Conservation (phyloP, 2,113 vertebrate species). For the Falco punctatus region DNA sequence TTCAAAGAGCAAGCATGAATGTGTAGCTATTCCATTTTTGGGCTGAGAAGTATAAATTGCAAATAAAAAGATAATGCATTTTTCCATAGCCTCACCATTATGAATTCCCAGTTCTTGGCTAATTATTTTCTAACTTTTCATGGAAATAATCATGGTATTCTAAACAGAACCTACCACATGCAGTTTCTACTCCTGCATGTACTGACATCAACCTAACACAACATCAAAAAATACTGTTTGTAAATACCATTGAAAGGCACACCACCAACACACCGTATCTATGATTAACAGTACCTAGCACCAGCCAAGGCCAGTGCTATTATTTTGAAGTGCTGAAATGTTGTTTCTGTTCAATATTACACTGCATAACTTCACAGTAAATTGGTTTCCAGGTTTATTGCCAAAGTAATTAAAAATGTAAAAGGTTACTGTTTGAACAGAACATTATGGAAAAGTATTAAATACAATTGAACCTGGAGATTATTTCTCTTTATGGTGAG, state of each 20-base stretch:
- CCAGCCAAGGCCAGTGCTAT: neutral
- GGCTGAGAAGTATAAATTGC: neutral
- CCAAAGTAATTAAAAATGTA: slow-evolving; percentile 53
- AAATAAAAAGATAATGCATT: neutral
- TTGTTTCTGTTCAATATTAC: slow-evolving; percentile 26
- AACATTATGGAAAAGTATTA: slow-evolving; percentile 17
- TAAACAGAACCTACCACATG: neutral
- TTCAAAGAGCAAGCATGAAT: neutral
- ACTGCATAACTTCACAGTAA: slow-evolving; percentile 13
- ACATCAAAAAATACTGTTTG: neutral
- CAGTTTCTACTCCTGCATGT: neutral
- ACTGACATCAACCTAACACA: neutral
- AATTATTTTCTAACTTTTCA: neutral
- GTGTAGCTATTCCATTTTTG: neutral
- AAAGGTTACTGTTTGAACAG: slow-evolving; percentile 27
- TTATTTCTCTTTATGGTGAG: neutral
- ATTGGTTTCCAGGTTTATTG: slow-evolving; percentile 41
- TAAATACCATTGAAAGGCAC: neutral
- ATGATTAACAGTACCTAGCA: neutral
- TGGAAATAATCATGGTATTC: neutral
- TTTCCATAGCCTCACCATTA: neutral
- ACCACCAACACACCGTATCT: neutral
- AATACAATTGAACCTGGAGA: neutral
- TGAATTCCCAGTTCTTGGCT: neutral
- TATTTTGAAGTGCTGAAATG: neutral